Evolutionary conservation across 2,888 invertebrate species (phyloP), one percentile per base, ranked within the genome.

Genomic region (Caenorhabditis becei): DNA sequence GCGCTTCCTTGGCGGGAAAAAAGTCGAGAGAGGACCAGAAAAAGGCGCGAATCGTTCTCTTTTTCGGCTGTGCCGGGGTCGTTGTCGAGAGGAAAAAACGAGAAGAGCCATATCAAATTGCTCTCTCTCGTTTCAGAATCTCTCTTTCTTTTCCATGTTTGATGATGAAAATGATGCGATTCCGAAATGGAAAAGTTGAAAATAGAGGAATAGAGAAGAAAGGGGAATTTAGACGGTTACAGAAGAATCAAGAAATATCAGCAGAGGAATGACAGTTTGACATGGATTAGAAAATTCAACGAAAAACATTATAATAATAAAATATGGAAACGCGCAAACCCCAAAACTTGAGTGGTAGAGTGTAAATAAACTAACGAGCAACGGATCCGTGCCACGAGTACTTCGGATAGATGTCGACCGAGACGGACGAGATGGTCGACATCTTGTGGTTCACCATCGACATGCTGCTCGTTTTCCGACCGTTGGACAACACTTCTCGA

Each of bases 381-480:
- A 35, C 18, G 4, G 61, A 47, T 62, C 67, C 66, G n/a, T 62
- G 51, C 69, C 77, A 78, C 28, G 78, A 78, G 37, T 66, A 66
- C 18, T 78, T 78, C 2, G 78, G 78, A 37, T 71, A 71, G 37
- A 78, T 47, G 26, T 78, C 78, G 56, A 71, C 61, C 4, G 71
- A 71, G 20, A 70, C 70, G 18, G 77, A 47, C 2, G 77, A 78
- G 18, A 71, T 35, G 18, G 78, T 71, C 56, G 71, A 71, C 66
- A 78, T 78, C 24, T 78, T 78, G 28, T 71, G 78, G 20, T 72
- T 65, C n/a, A 71, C 65, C 78, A 78, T 78, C 66, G 78, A 78
- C 78, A 78, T 78, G 32, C 65, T 71, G 59, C 78, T 78, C 59
- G 59, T 49, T 49, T 78, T 78, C n/a, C 78, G 71, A 8, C 51